phyloP scores from a whole-genome alignment of 2,797 vertebrate species.

The Acanthopagrus latus region DNA sequence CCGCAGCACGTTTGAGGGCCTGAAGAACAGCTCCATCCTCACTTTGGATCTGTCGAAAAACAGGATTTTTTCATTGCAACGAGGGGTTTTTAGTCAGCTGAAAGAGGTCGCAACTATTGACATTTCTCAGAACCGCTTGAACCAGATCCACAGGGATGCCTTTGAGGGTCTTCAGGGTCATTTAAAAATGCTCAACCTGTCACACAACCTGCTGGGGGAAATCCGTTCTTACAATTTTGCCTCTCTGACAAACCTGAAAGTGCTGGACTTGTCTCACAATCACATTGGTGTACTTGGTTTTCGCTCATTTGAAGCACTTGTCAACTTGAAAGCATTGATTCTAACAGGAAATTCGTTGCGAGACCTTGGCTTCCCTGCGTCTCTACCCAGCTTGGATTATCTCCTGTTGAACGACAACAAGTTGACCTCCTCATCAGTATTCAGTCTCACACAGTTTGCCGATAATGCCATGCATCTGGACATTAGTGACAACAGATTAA shows the following conservation, averaged over 20 bases:
- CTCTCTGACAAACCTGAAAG: constrained; percentile 62
- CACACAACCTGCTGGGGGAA: constrained; percentile 89
- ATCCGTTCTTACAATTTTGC: constrained; percentile 83
- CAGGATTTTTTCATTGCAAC: constrained; percentile 84
- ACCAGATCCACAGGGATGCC: constrained; percentile 81
- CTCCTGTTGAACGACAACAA: constrained; percentile 86
- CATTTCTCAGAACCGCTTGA: constrained; percentile 87
- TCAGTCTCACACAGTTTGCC: constrained; percentile 19
- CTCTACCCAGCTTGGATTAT: constrained; percentile 70
- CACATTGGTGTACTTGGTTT: constrained; percentile 85
- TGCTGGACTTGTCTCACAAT: constrained; percentile 89
- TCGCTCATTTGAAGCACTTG: constrained; percentile 82
- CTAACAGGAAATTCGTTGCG: constrained; percentile 88
- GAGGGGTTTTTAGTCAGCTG: constrained; percentile 82
- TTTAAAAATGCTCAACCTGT: constrained; percentile 86
- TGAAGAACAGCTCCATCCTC: constrained; percentile 79
- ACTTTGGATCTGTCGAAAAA: constrained; percentile 85
- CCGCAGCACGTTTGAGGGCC: constrained; percentile 82
- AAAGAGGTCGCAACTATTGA: constrained; percentile 76
- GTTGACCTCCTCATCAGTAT: constrained; percentile 33
- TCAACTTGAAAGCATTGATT: constrained; percentile 75
- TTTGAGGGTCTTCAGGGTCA: constrained; percentile 86
- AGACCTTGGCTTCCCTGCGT: constrained; percentile 71
- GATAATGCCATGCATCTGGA: constrained; percentile 73
- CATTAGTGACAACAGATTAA: constrained; percentile 86